phyloP scores from a whole-genome alignment of 2,888 invertebrate species.

The Trachelus iudaicus region DNA sequence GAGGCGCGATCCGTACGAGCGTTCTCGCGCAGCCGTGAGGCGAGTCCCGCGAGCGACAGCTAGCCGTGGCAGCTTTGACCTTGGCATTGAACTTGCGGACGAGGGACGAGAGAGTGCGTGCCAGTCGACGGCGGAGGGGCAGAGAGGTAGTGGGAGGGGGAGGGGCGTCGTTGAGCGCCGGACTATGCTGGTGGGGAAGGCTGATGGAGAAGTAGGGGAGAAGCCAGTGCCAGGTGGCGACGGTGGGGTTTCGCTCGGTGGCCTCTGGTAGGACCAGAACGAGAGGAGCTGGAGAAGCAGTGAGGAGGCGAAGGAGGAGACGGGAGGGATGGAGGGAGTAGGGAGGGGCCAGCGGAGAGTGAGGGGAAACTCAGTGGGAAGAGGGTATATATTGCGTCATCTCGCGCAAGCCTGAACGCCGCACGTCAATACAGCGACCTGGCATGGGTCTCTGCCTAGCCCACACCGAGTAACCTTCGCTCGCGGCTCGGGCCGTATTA shows the following conservation, averaged over 20 bases:
- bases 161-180: constrained; percentile 17
- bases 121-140: constrained; percentile 14
- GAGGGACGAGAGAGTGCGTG: constrained; percentile 27
- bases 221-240: constrained; percentile 15
- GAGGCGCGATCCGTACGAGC: constrained; percentile 26
- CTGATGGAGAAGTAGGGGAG: constrained; percentile 24
- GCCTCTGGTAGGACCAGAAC: constrained; percentile 1
- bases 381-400: constrained; percentile 53
- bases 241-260: neutral
- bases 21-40: constrained; percentile 51
- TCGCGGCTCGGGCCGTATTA: neutral
- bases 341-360: constrained; percentile 3
- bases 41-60: constrained; percentile 24
- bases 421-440: constrained; percentile 57
- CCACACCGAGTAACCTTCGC: constrained; percentile 7
- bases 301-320: constrained; percentile 15
- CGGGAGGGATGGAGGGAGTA: neutral
- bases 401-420: constrained; percentile 58
- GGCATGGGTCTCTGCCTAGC: constrained; percentile 6
- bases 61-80: constrained; percentile 61
- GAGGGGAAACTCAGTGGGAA: neutral
- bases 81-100: constrained; percentile 64
- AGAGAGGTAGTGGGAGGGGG: constrained; percentile 26
- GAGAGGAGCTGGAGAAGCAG: constrained; percentile 8
- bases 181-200: neutral